Evolutionary conservation across 2,797 vertebrate species (phyloP).

Genomic region (Clarias pachynema): DNA sequence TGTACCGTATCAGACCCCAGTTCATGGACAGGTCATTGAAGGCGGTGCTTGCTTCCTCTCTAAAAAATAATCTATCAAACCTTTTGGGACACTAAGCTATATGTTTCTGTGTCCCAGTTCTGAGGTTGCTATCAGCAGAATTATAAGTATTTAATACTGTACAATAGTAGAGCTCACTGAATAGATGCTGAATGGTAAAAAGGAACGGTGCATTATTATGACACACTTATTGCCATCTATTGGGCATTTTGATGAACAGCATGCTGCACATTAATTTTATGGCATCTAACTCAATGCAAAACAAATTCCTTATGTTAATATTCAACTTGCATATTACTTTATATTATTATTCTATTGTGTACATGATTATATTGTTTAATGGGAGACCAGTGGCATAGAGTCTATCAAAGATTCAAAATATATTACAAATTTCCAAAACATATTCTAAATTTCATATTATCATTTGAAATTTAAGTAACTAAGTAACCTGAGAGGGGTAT

Average conservation of each 20-base stretch:
- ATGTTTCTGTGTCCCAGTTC: background rate
- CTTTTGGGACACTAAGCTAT: background rate
- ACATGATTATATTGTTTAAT: background rate
- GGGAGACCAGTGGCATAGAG: no score
- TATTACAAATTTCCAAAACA: background rate
- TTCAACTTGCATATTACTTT: background rate
- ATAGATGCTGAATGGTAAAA: background rate
- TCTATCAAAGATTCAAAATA: background rate
- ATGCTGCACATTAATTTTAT: background rate
- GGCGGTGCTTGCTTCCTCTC: background rate
- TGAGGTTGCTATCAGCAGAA: background rate
- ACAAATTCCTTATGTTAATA: background rate
- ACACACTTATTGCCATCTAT: constrained; percentile 2
- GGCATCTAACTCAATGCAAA: background rate
- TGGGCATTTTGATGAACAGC: background rate
- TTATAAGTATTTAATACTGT: background rate
- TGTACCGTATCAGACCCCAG: background rate
- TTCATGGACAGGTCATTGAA: background rate
- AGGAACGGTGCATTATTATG: no score
- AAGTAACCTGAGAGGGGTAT: no score
- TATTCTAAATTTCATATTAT: background rate
- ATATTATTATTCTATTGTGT: background rate
- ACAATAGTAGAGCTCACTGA: background rate
- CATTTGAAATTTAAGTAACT: background rate
- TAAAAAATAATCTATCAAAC: background rate